Conservation (phyloP, 2,113 vertebrate genomes). For the Proteles cristata region DNA sequence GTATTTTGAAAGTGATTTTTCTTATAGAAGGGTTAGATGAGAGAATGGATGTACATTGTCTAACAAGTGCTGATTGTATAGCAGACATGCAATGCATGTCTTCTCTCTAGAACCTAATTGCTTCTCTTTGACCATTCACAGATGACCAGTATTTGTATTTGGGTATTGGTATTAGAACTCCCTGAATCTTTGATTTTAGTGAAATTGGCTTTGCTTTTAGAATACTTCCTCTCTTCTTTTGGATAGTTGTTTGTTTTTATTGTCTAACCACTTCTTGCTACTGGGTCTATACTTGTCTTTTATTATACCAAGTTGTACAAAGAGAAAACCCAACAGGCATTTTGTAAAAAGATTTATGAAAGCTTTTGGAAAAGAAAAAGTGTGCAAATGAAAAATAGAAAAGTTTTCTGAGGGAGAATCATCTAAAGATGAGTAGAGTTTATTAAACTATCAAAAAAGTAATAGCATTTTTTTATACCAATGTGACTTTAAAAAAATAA, state of each 20-base stretch:
- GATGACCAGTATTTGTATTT: not conserved
- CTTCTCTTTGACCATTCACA: not conserved
- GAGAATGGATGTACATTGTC: not conserved
- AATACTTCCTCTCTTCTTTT: not conserved
- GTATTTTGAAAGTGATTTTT: not conserved
- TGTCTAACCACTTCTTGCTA: not conserved
- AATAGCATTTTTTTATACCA: not conserved
- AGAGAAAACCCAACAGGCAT: not conserved
- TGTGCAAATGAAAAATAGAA: not conserved
- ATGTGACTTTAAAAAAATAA: not conserved
- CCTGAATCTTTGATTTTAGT: not conserved
- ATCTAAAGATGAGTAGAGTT: not conserved
- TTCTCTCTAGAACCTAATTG: not conserved
- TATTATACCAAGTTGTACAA: not conserved
- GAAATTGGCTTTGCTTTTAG: not conserved
- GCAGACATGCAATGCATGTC: not conserved
- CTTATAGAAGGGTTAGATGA: not conserved
- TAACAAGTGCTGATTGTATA: not conserved
- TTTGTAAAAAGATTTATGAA: conserved; percentile 21
- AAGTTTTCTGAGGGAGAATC: not conserved
- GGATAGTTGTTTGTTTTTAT: not conserved
- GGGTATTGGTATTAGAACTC: not conserved
- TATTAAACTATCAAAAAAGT: not conserved
- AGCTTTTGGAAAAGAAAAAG: not conserved
- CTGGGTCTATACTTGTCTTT: not conserved